A percentile compares a stretch with the other conserved stretches of the same genome.
Evolutionary conservation across 1,140 invertebrate genomes (phyloP).

Genomic region (Platorchestia sp.): DNA sequence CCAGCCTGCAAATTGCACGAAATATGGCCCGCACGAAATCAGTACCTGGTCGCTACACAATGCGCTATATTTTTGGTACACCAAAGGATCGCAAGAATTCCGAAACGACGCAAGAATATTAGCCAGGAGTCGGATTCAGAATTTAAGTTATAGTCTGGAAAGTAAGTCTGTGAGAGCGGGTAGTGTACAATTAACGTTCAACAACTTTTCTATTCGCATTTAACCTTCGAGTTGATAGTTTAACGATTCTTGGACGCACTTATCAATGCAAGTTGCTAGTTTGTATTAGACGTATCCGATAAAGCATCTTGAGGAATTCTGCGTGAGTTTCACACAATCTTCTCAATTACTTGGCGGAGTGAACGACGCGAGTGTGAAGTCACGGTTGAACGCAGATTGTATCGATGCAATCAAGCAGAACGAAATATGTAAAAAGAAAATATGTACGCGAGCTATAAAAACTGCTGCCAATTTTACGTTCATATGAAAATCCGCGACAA

Average conservation of each 20-base stretch:
- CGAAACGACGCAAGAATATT: not conserved
- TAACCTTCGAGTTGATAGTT: not conserved
- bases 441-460: no score
- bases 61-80: not conserved
- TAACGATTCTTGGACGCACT: not conserved
- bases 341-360: no score
- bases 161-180: not conserved
- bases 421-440: no score
- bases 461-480: no score
- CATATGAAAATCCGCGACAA: no score
- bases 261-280: not conserved
- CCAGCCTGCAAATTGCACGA: not conserved
- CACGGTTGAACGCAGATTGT: no score
- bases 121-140: not conserved
- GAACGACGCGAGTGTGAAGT: not conserved
- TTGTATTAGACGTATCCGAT: not conserved
- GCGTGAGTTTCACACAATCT: not conserved
- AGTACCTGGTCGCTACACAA: not conserved
- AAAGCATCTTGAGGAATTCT: not conserved
- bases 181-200: no score
- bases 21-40: not conserved
- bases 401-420: no score
- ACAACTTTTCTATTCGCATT: not conserved
- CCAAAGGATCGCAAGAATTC: not conserved
- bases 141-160: not conserved